Evolutionary conservation across 2,797 vertebrate species (phyloP), one percentile per base, ranked within the genome.

Genomic region (Sylvilagus floridanus): DNA sequence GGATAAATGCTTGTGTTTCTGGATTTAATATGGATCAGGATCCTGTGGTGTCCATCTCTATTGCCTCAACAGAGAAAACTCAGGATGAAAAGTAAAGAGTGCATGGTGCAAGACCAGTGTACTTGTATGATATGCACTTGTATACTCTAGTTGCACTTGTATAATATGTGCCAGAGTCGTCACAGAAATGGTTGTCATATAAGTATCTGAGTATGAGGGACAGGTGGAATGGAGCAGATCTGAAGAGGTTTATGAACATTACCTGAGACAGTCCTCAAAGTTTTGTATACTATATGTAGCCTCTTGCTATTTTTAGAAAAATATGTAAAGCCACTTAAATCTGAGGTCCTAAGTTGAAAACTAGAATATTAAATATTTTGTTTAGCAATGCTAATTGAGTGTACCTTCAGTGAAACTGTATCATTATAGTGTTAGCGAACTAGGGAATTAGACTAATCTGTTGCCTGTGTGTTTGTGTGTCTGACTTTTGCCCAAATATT

Each of bases 351-450:
- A 78, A 30, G 21, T 87, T 72, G 37, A 93, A 73, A 78, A 62
- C 26, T 47, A 72, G 47, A 81, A 47, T 83, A 50, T 84, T 79
- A 69, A 84, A 22, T 35, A 60, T 35, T 84, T 30, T 85, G 19
- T 57, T 96, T 76, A 85, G 35, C 76, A 69, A 77, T 65, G 22
- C 28, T 69, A 76, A 28, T 50, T 26, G 52, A 92, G 21, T 85
- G 6, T 81, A 71, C 19, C 4, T 7, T 84, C 73, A 92, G 24
- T 72, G 71, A 92, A 71, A 85, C 24, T 11, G 2, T 77, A 57
- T 66, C 24, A 72, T 72, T 57, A 24, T 24, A 50, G 75, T 84
- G 24, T 65, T 77, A 76, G 79, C 85, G 42, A 62, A 88, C 63
- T 10, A 69, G 63, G 47, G 52, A 94, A 82, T 89, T 72, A 65